phyloP scores from a whole-genome alignment of 2,797 vertebrate genomes.

The Discoglossus pictus region DNA sequence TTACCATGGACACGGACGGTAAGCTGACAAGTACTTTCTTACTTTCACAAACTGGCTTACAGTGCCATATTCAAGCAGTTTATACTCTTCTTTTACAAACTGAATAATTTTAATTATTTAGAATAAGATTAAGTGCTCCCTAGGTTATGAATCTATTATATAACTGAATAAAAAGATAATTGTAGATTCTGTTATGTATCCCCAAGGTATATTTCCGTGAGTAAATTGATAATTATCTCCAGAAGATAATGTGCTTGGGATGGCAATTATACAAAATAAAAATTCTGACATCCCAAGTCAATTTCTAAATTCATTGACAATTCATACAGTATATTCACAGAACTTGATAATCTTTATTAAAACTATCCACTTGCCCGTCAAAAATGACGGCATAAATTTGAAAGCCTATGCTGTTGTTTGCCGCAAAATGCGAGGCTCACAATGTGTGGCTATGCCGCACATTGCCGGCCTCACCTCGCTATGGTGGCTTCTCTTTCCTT shows the following conservation, averaged over 20 bases:
- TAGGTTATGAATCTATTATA: constrained; percentile 41
- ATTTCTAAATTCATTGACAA: constrained; percentile 23
- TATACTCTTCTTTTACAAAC: constrained; percentile 20
- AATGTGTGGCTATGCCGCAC: too few species aligned
- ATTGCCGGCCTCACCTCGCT: too few species aligned
- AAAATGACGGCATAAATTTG: too few species aligned
- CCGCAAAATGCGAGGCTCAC: too few species aligned
- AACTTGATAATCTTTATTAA: too few species aligned
- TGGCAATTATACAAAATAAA: constrained; percentile 35
- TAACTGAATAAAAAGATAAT: constrained; percentile 42
- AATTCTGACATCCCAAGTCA: constrained; percentile 17
- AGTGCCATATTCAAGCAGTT: constrained; percentile 23
- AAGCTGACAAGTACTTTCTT: background rate
- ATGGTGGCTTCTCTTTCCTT: too few species aligned
- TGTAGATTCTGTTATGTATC: constrained; percentile 41
- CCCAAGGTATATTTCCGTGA: constrained; percentile 38
- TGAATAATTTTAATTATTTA: constrained; percentile 39
- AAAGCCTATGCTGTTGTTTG: too few species aligned
- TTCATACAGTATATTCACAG: too few species aligned
- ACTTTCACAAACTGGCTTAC: background rate
- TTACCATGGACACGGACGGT: background rate
- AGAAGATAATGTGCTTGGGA: constrained; percentile 28
- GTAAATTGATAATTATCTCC: constrained; percentile 49
- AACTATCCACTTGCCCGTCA: constrained; percentile 19
- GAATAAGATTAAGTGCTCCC: constrained; percentile 43